phyloP scores from a whole-genome alignment of 2,797 vertebrate genomes.

The Onychomys leucogaster region DNA sequence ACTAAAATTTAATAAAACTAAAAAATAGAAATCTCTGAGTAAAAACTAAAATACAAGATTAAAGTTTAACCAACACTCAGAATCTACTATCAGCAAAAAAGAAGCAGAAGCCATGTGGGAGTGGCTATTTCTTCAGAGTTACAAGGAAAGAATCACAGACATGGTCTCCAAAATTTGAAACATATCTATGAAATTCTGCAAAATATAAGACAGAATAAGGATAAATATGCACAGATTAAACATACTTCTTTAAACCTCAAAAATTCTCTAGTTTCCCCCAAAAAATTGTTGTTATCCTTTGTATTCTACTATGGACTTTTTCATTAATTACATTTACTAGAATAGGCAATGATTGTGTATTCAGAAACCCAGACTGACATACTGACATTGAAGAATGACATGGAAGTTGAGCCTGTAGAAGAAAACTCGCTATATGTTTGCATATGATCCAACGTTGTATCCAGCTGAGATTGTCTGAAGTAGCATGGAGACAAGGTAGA shows the following conservation, averaged over 20 bases:
- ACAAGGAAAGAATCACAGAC: not conserved
- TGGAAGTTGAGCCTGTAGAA: not conserved
- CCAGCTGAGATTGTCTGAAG: not conserved
- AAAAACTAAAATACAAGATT: not conserved
- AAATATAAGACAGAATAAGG: not conserved
- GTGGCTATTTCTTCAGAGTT: not conserved
- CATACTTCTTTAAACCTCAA: not conserved
- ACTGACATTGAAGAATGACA: not conserved
- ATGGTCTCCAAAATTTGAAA: not conserved
- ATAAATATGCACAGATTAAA: not conserved
- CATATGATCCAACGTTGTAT: constrained; percentile 9
- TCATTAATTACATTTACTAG: constrained; percentile 38
- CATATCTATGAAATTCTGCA: not conserved
- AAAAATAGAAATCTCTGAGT: not conserved
- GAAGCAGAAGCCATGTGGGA: not conserved
- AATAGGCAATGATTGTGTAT: not conserved
- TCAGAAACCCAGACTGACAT: not conserved
- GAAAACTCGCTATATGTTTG: not conserved
- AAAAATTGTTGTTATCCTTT: not conserved
- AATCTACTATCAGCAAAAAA: not conserved
- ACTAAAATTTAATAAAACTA: not conserved
- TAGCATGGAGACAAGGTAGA: not conserved
- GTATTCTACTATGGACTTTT: not conserved
- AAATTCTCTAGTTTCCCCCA: constrained; percentile 11
- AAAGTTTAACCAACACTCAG: not conserved